These are phyloP conservation scores for Drosophila kuntzei DNA, from an alignment of 2,888 invertebrate species.

Conservation along the genomic window DNA sequence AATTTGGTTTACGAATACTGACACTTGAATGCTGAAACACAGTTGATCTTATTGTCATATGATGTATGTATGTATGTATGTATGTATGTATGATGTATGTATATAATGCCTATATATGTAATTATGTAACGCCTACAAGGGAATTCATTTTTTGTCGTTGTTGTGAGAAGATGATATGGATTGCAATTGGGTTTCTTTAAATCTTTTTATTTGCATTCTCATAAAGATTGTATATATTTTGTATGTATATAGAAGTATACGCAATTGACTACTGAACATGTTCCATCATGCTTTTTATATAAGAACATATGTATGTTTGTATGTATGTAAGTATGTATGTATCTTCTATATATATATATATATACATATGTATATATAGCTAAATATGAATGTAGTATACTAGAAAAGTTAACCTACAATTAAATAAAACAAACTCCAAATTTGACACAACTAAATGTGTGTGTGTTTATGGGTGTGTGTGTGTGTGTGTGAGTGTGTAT, in stretches of 20 bases:
- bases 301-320: constrained; percentile 16
- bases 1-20: constrained; percentile 80
- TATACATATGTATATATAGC: too few relatives aligned
- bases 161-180: constrained; percentile 55
- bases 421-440: constrained; percentile 48
- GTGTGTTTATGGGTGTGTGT: constrained; percentile 17
- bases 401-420: constrained; percentile 56
- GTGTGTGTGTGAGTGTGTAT: constrained; percentile 22
- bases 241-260: constrained; percentile 47
- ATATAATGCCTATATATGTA: constrained; percentile 15
- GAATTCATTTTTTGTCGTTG: constrained; percentile 20
- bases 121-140: constrained; percentile 33
- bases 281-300: constrained; percentile 70
- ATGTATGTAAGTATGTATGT: constrained; percentile 41
- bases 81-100: constrained; percentile 34
- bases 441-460: constrained; percentile 44
- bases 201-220: constrained; percentile 48
- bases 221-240: constrained; percentile 27
- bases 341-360: constrained; percentile 32
- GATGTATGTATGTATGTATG: constrained; percentile 62
- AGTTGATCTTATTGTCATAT: constrained; percentile 84
- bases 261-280: constrained; percentile 78
- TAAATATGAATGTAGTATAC: constrained; percentile 45
- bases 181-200: constrained; percentile 41
- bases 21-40: constrained; percentile 83